These are phyloP conservation scores for Tenualosa ilisha DNA, from an alignment of 2,797 vertebrate genomes.

Conservation along the genomic window DNA sequence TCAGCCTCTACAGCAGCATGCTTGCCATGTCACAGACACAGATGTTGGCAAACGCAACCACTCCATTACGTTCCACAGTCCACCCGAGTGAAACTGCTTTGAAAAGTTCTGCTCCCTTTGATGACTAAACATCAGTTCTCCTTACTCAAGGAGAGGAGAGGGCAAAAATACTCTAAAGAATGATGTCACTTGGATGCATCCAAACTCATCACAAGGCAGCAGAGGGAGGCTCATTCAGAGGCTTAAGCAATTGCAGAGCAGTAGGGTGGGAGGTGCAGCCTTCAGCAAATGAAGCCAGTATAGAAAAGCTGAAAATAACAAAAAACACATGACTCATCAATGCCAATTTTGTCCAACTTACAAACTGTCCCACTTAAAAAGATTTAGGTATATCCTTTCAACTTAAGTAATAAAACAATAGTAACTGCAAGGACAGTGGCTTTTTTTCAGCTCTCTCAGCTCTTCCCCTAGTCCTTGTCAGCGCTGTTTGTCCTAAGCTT, in stretches of 20 bases:
- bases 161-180: neutral
- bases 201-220: neutral
- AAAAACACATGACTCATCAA: slow-evolving; percentile 46
- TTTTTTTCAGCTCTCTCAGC: neutral
- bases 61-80: neutral
- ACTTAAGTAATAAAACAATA: neutral
- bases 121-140: neutral
- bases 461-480: neutral
- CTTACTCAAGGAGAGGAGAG: neutral
- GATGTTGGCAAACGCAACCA: neutral
- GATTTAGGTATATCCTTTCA: neutral
- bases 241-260: neutral
- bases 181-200: neutral
- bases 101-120: neutral
- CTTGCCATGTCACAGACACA: neutral
- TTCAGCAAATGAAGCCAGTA: slow-evolving; percentile 38
- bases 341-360: slow-evolving; percentile 32
- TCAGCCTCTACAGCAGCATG: neutral
- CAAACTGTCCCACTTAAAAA: slow-evolving; percentile 34
- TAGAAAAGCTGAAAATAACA: neutral
- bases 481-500: neutral
- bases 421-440: neutral
- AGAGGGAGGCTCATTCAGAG: neutral
- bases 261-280: neutral
- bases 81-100: neutral